Percentiles rank a stretch among this genome's conserved stretches.
Evolutionary conservation across 2,797 vertebrate species (phyloP).

Genomic region (Poecilia gillii): DNA sequence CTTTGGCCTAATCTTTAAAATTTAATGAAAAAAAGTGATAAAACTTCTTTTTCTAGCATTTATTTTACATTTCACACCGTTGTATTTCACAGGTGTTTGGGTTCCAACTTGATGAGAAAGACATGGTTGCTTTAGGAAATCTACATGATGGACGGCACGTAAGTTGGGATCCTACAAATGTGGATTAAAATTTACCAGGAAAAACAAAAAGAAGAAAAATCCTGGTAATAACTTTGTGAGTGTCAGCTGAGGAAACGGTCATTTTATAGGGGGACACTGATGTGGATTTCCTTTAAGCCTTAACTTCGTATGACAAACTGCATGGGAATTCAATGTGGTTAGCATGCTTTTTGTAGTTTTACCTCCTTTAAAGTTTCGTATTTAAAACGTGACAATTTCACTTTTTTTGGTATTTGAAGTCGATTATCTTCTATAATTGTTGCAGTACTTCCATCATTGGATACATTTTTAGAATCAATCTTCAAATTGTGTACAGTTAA

Average conservation of each 20-base stretch:
- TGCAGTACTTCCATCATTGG: neutral
- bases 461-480: neutral
- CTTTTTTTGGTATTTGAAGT: neutral
- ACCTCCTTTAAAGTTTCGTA: neutral
- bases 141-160: constrained; percentile 77
- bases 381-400: neutral
- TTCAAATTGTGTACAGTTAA: neutral
- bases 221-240: neutral
- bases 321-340: neutral
- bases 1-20: neutral
- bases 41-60: neutral
- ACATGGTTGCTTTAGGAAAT: constrained; percentile 46
- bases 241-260: neutral
- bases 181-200: constrained; percentile 36
- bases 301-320: neutral
- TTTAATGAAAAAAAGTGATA: neutral
- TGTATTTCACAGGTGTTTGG: constrained; percentile 49
- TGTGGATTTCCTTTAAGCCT: neutral
- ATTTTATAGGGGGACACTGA: neutral
- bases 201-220: neutral
- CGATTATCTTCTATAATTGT: neutral
- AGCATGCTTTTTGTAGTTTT: neutral
- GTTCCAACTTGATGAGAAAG: constrained; percentile 56
- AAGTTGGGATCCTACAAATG: constrained; percentile 64
- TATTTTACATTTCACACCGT: neutral